Evolutionary conservation across 2,113 vertebrate genomes (phyloP).

Genomic region (Chunga burmeisteri): DNA sequence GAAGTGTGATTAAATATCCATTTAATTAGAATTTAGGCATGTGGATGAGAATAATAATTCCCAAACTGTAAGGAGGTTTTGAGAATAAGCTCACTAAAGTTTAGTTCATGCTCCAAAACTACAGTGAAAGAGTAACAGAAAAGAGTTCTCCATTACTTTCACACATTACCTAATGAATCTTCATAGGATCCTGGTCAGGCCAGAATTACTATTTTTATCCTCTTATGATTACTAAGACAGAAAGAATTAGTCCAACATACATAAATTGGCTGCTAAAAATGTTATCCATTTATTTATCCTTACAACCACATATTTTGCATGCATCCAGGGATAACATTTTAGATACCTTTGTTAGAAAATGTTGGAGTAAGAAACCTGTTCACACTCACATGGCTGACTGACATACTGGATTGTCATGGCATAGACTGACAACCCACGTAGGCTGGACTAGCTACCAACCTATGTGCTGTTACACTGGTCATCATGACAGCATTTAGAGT

Average conservation of each 20-base stretch:
- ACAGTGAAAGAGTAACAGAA: neutral
- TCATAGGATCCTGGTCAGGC: neutral
- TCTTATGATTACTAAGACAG: neutral
- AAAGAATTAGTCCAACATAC: neutral
- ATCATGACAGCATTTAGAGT: neutral
- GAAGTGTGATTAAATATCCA: neutral
- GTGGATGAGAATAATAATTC: neutral
- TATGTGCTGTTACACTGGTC: neutral
- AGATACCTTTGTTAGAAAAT: neutral
- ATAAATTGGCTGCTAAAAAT: neutral
- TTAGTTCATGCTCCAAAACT: neutral
- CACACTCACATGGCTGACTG: neutral
- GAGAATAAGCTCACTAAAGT: neutral
- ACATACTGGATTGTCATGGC: neutral
- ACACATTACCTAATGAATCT: neutral
- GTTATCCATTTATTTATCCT: neutral
- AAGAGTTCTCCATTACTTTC: neutral
- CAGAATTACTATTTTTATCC: neutral
- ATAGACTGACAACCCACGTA: fast-evolving
- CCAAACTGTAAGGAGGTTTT: neutral
- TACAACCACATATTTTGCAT: neutral
- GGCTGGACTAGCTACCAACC: neutral
- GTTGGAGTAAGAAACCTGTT: neutral
- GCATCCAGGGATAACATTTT: neutral
- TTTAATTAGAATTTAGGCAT: neutral